Base-by-base conservation (phyloP, 2,888 invertebrate genomes). In the Chelonus formosanus region DNA sequence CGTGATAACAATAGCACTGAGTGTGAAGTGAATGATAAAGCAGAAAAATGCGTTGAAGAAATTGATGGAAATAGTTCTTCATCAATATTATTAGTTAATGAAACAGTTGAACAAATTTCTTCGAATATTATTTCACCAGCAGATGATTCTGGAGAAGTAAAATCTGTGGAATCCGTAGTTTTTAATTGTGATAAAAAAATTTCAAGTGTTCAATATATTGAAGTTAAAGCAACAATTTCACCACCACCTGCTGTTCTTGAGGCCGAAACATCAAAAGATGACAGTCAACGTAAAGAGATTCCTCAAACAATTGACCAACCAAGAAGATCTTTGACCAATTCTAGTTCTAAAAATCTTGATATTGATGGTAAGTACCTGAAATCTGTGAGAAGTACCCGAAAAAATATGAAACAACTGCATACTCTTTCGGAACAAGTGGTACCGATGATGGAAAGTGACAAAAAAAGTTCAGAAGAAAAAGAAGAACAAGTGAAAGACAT, bases 301-400 rank as follows among this genome's bases (percentile, higher is more conserved):
- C 2, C 20, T 20, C 20, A 20, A 20, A 20, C 20, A 20, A 20
- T 20, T 20, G 20, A 20, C 20, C 20, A 20, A 20, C 20, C 20
- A 20, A 20, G 20, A 20, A 20, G 20, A 20, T 20, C 20, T 20
- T 20, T 20, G 20, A 20, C 20, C 20, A 20, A 40, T 40, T 40
- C 6, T 40, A 4, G 6, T 3, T 40, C 40, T 40, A 40, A 40
- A 40, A 6, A 40, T 5, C 40, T 5, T 3, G 82, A 83, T 48
- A 83, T 82, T 56, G 82, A 84, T 35, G 83, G 82, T 54, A 83
- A 82, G 70, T 83, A 83, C 63, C 52, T 79, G 6, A 82, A 83
- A 60, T 82, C 83, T 0, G 65, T 82, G 20, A 80, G 82, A 3
- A 83, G 79, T 63, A 78, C 78, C 0, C 78, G 78, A 7, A 84